Conservation (phyloP, 92 coral and sea anemone species). For the Phenganax subtilis region DNA sequence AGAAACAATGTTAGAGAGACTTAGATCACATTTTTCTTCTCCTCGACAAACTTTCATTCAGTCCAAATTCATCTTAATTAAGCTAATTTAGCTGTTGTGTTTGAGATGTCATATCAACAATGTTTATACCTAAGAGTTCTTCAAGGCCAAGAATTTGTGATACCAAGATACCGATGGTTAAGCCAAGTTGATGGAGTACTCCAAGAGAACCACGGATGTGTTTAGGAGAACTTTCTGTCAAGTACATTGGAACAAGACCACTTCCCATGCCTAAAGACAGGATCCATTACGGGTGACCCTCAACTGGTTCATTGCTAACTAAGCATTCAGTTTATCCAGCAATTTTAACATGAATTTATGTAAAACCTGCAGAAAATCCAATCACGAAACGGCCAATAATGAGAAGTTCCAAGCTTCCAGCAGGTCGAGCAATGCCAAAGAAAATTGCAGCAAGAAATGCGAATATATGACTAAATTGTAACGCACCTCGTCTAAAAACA, state of each 20-base stretch:
- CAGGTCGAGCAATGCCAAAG: conserved; percentile 11
- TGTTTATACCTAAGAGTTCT: conserved; percentile 3
- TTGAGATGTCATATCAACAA: no score
- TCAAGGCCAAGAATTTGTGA: conserved; percentile 26
- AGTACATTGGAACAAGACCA: conserved; percentile 30
- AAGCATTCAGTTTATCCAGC: neutral
- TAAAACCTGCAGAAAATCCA: conserved; percentile 8
- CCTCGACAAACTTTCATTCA: no score
- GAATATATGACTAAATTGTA: conserved; percentile 19
- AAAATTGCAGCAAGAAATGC: conserved; percentile 21
- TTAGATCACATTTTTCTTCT: neutral
- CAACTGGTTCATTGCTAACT: neutral
- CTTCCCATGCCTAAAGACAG: conserved; percentile 4
- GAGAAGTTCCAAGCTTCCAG: neutral
- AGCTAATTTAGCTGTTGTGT: no score
- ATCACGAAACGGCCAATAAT: conserved; percentile 1
- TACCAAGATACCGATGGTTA: conserved; percentile 8
- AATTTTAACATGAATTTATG: no score
- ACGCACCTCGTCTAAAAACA: neutral
- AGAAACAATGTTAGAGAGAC: neutral
- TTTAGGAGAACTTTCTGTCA: conserved; percentile 23
- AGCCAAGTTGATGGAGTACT: conserved; percentile 22
- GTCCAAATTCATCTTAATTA: no score
- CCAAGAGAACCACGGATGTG: conserved; percentile 27
- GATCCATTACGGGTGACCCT: neutral